Conservation (phyloP, 2,797 vertebrate species). For the Sebastes kiyomatsui region DNA sequence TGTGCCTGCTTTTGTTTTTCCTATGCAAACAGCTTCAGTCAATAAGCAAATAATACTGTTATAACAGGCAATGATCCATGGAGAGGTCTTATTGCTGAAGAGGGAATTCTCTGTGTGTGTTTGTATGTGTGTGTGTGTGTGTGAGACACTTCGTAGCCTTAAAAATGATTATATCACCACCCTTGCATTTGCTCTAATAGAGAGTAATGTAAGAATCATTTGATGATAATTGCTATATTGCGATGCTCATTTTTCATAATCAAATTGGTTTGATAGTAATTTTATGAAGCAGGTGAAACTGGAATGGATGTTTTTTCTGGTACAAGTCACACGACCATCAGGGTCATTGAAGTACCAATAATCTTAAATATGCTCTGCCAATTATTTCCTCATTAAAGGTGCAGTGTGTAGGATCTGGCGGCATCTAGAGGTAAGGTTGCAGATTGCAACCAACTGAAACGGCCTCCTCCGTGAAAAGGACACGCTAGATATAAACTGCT, state of each 20-base stretch:
- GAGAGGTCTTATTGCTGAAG: conserved; percentile 47
- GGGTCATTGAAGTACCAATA: not conserved
- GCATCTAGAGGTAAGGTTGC: too few species aligned
- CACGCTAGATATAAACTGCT: too few species aligned
- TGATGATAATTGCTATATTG: conserved; percentile 23
- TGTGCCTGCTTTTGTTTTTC: not conserved
- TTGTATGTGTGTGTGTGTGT: not conserved
- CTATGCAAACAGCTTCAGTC: conserved; percentile 33
- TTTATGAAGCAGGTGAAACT: not conserved
- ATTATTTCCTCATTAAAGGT: not conserved
- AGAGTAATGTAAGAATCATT: conserved; percentile 25
- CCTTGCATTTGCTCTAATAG: conserved; percentile 30
- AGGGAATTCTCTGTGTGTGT: conserved; percentile 21
- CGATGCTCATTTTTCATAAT: not conserved
- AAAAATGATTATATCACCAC: conserved; percentile 24
- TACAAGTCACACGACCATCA: not conserved
- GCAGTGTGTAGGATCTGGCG: too few species aligned
- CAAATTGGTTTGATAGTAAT: conserved; percentile 3
- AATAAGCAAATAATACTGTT: conserved; percentile 43
- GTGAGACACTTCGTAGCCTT: conserved; percentile 21
- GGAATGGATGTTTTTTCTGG: not conserved
- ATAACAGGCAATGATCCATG: conserved; percentile 52
- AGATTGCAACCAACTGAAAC: too few species aligned
- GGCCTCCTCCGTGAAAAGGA: too few species aligned
- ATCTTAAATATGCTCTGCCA: not conserved